These are phyloP conservation scores for Philereme vetulata DNA, from an alignment of 2,888 invertebrate genomes.

Conservation along the genomic window DNA sequence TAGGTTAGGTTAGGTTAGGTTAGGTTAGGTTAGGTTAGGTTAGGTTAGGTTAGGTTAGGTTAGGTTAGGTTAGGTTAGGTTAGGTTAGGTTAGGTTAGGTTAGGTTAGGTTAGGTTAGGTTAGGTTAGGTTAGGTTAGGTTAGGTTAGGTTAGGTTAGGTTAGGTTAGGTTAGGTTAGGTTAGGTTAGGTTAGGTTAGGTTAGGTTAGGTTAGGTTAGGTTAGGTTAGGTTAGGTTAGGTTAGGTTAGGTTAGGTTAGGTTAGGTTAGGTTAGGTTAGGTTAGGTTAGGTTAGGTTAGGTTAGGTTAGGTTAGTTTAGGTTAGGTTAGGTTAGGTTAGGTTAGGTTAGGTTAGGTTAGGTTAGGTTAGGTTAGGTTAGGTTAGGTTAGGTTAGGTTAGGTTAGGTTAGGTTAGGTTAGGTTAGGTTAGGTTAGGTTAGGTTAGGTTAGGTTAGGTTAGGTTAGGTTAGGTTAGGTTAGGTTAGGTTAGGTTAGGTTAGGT, in stretches of 20 bases:
- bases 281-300: too few relatives aligned
- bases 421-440: constrained; percentile 32
- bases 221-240: too few relatives aligned
- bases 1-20: constrained; percentile 21
- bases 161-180: too few relatives aligned
- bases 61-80: constrained; percentile 35
- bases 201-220: too few relatives aligned
- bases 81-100: constrained; percentile 36
- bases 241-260: too few relatives aligned
- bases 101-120: constrained; percentile 36
- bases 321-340: too few relatives aligned
- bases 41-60: constrained; percentile 34
- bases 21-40: constrained; percentile 29
- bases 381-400: constrained; percentile 33
- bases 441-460: constrained; percentile 30
- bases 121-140: constrained; percentile 36
- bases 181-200: too few relatives aligned
- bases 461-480: constrained; percentile 30
- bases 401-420: constrained; percentile 32
- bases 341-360: constrained; percentile 34
- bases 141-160: too few relatives aligned
- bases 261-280: too few relatives aligned
- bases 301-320: too few relatives aligned
- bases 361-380: constrained; percentile 32
- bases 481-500: constrained; percentile 38